phyloP scores from a whole-genome alignment of 2,797 vertebrate genomes.

The Hirundo rustica region DNA sequence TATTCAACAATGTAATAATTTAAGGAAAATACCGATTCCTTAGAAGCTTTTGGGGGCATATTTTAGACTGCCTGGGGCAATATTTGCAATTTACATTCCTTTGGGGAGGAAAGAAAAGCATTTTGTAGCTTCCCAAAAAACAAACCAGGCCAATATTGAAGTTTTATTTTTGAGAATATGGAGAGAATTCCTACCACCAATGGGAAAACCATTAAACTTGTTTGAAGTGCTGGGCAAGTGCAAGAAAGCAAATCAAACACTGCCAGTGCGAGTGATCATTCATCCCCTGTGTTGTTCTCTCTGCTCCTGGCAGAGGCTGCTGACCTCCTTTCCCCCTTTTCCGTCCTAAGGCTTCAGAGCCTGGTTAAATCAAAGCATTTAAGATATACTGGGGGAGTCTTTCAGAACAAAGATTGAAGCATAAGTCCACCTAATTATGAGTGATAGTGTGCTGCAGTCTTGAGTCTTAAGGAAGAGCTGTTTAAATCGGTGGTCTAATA shows the following conservation, averaged over 20 bases:
- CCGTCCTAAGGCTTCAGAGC: not conserved
- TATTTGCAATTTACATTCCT: not conserved
- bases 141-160: not conserved
- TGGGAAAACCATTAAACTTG: not conserved
- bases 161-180: not conserved
- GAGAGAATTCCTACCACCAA: not conserved
- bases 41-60: not conserved
- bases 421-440: not conserved
- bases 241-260: not conserved
- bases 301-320: not conserved
- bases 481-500: not conserved
- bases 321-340: not conserved
- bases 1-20: slow-evolving; percentile 3
- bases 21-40: not conserved
- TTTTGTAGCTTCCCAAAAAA: not conserved
- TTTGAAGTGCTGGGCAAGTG: not conserved
- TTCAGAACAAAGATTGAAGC: not conserved
- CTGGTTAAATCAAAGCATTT: not conserved
- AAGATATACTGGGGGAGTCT: not conserved
- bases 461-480: not conserved
- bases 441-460: not conserved
- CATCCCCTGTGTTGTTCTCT: not conserved
- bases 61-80: not conserved
- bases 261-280: not conserved
- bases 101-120: not conserved